Percentiles rank a stretch among this genome's conserved stretches.
These are phyloP conservation scores for Tetanocera ferruginea DNA, from an alignment of 2,888 invertebrate genomes.

Conservation along the genomic window DNA sequence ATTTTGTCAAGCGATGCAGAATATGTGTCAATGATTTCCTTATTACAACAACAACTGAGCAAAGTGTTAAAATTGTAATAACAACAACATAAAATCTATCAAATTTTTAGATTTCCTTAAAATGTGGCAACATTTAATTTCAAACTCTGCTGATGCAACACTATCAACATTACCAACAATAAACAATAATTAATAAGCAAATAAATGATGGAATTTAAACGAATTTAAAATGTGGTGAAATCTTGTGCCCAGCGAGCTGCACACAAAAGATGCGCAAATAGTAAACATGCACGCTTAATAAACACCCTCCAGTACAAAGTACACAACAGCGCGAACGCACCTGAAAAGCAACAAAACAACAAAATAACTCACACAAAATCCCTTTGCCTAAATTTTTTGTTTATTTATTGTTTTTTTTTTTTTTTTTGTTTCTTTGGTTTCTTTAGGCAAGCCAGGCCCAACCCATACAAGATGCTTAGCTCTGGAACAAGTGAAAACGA, in stretches of 20 bases:
- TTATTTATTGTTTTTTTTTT: neutral
- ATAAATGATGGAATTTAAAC: neutral
- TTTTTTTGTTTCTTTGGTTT: neutral
- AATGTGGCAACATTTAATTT: too few species aligned
- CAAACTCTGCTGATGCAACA: neutral
- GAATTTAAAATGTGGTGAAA: neutral
- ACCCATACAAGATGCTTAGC: neutral
- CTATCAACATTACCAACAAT: too few species aligned
- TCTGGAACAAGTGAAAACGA: neutral
- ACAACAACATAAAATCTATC: too few species aligned
- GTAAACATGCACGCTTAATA: neutral
- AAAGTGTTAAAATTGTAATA: neutral
- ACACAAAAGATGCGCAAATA: neutral
- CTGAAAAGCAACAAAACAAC: neutral
- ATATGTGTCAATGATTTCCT: too few species aligned
- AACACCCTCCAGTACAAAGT: neutral
- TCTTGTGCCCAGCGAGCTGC: neutral
- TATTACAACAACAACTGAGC: too few species aligned
- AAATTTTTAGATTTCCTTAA: too few species aligned
- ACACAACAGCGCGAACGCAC: neutral
- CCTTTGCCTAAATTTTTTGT: neutral
- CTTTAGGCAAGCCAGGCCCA: neutral
- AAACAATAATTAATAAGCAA: slow-evolving; percentile 6
- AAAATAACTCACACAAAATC: too few species aligned
- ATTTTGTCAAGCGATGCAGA: too few species aligned